Evolutionary conservation across 2,888 invertebrate genomes (phyloP), one percentile per base, ranked within the genome.

Genomic region (Phanerotoma sp.): DNA sequence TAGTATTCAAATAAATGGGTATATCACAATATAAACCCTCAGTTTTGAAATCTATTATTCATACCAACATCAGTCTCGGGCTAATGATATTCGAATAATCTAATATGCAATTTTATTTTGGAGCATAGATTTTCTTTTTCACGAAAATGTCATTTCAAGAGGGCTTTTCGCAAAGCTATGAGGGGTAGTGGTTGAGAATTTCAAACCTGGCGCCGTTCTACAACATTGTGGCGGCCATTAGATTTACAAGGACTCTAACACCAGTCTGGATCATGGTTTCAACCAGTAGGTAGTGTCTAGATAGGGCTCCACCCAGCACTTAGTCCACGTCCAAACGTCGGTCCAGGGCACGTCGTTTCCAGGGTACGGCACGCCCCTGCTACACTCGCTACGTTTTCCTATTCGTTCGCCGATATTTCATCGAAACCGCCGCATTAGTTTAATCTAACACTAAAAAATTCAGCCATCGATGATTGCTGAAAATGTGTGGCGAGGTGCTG

Each of bases 311-410:
- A 73, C 77, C 77, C 77, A 75, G 73, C 74, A 73, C 74, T 84
- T 83, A 83, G 82, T 84, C 82, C 82, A 81, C 77, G 75, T 77
- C 77, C 75, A 63, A 72, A 77, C 77, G 77, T 66, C 67, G 67
- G 70, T 70, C 70, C 68, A 69, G 77, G 77, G 77, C 82, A 83
- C 83, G 81, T 81, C 81, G 81, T 82, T 82, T 80, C 82, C 79
- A 72, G 79, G 83, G 84, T 81, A 82, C 79, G 70, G 72, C 77
- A 72, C 79, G 77, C 79, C 78, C 77, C 73, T 77, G 81, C 77
- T 77, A 80, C 80, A 64, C 67, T 63, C 57, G 65, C 62, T 67
- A 65, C 66, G 74, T 66, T 69, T 69, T 81, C 83, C 81, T 78
- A 78, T 73, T 77, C 74, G 77, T 70, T 72, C 71, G 75, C 67